These are phyloP conservation scores for Micrasema minimum DNA, from an alignment of 1,140 invertebrate genomes.

Conservation along the genomic window DNA sequence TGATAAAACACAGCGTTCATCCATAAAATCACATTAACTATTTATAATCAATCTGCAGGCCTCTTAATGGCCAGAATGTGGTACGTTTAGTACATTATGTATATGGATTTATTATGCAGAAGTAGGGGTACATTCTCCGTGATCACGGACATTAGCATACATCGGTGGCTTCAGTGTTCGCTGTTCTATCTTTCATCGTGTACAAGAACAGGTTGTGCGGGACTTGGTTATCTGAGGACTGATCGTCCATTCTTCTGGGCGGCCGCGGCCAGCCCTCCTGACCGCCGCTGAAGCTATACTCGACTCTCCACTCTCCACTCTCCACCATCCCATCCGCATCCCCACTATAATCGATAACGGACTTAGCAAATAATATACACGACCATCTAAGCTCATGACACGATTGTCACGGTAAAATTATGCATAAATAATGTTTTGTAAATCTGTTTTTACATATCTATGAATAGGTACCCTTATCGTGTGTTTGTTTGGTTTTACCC, in stretches of 20 bases:
- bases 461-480: neutral
- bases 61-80: conserved; percentile 8
- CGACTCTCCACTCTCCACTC: too few relatives aligned
- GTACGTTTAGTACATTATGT: neutral
- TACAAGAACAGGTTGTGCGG: conserved; percentile 37
- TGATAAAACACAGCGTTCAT: too few relatives aligned
- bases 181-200: conserved; percentile 25
- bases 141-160: conserved; percentile 19
- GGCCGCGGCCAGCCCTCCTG: conserved; percentile 6
- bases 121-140: neutral
- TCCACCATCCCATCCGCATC: too few relatives aligned
- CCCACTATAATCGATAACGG: too few relatives aligned
- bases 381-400: too few relatives aligned
- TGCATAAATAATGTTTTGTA: too few relatives aligned
- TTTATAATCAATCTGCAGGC: conserved; percentile 7
- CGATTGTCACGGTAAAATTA: too few relatives aligned
- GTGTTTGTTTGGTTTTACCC: conserved; percentile 1
- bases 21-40: too few relatives aligned
- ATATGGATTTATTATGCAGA: neutral
- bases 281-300: neutral
- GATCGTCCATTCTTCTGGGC: conserved; percentile 38
- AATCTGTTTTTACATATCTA: neutral
- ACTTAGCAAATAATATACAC: too few relatives aligned
- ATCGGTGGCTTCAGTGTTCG: conserved; percentile 15
- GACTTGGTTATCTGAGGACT: conserved; percentile 24